These are phyloP conservation scores for Drosophila varians DNA, from an alignment of 1,140 invertebrate species.

Conservation along the genomic window DNA sequence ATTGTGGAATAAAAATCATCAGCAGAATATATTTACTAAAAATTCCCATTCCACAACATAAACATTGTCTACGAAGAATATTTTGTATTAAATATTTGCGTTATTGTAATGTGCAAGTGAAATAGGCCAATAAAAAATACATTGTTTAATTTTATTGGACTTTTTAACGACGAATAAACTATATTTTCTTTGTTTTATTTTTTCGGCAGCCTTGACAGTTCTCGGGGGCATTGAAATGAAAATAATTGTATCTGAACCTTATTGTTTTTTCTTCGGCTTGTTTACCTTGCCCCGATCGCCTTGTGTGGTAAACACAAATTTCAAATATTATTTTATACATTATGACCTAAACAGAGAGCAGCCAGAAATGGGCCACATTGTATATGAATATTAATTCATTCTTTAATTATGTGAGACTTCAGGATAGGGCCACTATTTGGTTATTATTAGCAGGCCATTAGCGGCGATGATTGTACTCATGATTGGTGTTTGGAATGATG, in stretches of 20 bases:
- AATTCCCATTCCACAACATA: neutral
- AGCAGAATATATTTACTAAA: neutral
- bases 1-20: neutral
- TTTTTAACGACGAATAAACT: neutral
- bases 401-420: slow-evolving; percentile 56
- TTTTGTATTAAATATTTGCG: neutral
- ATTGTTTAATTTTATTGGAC: neutral
- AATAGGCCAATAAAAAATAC: neutral
- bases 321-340: slow-evolving; percentile 54
- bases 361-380: slow-evolving; percentile 29
- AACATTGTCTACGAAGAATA: neutral
- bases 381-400: slow-evolving; percentile 45
- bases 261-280: slow-evolving; percentile 12
- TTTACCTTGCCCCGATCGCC: slow-evolving; percentile 27
- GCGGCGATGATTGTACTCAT: slow-evolving; percentile 29
- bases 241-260: slow-evolving; percentile 26
- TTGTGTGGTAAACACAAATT: slow-evolving; percentile 48
- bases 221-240: slow-evolving; percentile 19
- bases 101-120: neutral
- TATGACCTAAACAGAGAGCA: slow-evolving; percentile 57
- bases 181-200: slow-evolving; percentile 7
- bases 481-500: slow-evolving; percentile 4
- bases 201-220: slow-evolving; percentile 27
- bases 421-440: slow-evolving; percentile 43
- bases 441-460: slow-evolving; percentile 38